These are phyloP conservation scores for Heterodera schachtii DNA, from an alignment of 1,140 invertebrate genomes.

Conservation along the genomic window DNA sequence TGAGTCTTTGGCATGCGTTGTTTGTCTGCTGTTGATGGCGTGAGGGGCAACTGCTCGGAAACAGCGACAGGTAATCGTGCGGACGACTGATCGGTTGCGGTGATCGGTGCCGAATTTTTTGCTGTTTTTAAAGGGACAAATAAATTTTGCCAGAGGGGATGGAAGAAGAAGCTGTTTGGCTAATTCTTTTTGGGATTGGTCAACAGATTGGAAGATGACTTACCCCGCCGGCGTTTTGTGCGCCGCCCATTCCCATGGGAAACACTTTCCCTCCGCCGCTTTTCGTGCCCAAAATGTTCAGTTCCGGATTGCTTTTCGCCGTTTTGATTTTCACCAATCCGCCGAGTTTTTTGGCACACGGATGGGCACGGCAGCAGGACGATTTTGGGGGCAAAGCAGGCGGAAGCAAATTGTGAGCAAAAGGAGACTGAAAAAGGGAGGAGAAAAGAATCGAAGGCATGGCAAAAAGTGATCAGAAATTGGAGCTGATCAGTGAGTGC, in stretches of 20 bases:
- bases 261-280: background rate
- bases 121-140: background rate
- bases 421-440: too few species aligned
- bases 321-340: background rate
- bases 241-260: background rate
- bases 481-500: too few species aligned
- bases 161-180: background rate
- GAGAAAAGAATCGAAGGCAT: too few species aligned
- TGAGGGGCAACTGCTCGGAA: background rate
- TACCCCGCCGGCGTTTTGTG: background rate
- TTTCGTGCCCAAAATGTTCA: background rate
- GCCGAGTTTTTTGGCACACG: background rate
- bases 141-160: background rate
- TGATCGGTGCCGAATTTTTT: background rate
- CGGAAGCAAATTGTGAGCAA: background rate
- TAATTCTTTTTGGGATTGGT: background rate
- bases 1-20: background rate
- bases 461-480: too few species aligned
- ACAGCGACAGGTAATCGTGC: conserved; percentile 19
- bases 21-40: background rate
- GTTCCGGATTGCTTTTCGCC: conserved; percentile 8
- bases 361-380: background rate
- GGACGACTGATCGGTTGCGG: conserved; percentile 1
- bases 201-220: background rate
- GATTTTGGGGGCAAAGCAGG: background rate